Percentiles rank a stretch among this genome's conserved stretches.
phyloP scores from a whole-genome alignment of 1,140 invertebrate species.

The Rhynchophorus ferrugineus region DNA sequence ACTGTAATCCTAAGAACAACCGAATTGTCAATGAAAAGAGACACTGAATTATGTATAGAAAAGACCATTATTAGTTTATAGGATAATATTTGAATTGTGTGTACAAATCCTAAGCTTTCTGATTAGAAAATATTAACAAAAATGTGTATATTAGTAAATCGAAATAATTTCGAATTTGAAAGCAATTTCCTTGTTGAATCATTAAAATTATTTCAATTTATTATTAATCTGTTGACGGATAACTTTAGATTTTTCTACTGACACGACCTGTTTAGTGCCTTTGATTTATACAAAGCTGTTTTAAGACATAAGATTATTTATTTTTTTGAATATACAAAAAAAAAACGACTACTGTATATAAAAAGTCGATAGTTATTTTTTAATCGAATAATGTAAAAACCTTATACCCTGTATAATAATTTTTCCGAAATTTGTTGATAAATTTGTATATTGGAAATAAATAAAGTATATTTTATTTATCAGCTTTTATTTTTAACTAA shows the following conservation, averaged over 20 bases:
- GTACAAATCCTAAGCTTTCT: not conserved
- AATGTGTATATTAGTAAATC: no score
- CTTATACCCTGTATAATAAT: conserved; percentile 4
- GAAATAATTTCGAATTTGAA: no score
- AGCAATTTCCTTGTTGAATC: no score
- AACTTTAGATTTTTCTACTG: no score
- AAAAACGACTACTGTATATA: not conserved
- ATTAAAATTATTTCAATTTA: no score
- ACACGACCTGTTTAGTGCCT: no score
- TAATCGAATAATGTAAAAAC: not conserved
- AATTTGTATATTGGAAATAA: conserved; percentile 17
- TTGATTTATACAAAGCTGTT: no score
- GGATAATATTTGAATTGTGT: not conserved
- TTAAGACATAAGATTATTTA: not conserved
- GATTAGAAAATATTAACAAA: not conserved
- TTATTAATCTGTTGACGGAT: no score
- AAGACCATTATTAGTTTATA: not conserved
- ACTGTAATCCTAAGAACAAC: no score
- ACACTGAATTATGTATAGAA: not conserved
- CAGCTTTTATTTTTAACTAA: not conserved
- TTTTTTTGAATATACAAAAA: not conserved
- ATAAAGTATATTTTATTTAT: conserved; percentile 15
- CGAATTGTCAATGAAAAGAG: not conserved
- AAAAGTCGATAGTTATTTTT: conserved; percentile 3
- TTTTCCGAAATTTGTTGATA: conserved; percentile 9